Conservation (phyloP, 2,888 invertebrate genomes). For the Lingula anatina region DNA sequence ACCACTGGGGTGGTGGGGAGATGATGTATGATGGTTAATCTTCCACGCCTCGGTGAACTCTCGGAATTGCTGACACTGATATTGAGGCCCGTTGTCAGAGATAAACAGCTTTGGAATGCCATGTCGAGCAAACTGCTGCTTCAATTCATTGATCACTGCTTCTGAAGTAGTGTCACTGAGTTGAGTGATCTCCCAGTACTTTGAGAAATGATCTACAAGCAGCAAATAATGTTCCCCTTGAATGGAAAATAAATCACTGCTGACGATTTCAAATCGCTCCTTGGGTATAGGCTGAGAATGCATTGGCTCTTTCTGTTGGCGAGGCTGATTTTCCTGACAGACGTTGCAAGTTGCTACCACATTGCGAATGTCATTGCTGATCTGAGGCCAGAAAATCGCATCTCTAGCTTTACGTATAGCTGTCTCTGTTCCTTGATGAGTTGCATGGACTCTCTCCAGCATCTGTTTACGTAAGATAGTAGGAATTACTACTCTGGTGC, state of each 20-base stretch:
- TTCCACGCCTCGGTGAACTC: neutral
- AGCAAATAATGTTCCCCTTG: conserved; percentile 8
- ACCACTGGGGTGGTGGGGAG: neutral
- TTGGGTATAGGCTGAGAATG: neutral
- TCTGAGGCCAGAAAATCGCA: neutral
- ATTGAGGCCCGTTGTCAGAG: conserved; percentile 14
- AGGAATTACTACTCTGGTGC: conserved; percentile 10
- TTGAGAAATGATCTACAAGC: conserved; percentile 11
- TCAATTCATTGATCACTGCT: conserved; percentile 11
- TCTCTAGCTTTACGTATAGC: conserved; percentile 4
- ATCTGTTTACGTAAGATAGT: conserved; percentile 3
- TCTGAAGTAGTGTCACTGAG: conserved; percentile 6
- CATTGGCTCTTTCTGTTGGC: neutral
- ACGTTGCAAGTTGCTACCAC: neutral
- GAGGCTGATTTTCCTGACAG: neutral
- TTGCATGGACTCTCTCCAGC: conserved; percentile 1
- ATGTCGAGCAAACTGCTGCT: conserved; percentile 9
- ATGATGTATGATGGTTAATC: neutral
- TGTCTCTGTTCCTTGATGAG: conserved; percentile 6
- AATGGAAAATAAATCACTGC: neutral
- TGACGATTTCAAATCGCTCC: neutral
- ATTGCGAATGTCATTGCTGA: neutral
- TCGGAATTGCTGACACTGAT: neutral
- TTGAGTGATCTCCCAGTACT: conserved; percentile 6
- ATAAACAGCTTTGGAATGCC: conserved; percentile 12